Evolutionary conservation across 2,797 vertebrate species (phyloP), one percentile per base, ranked within the genome.

Genomic region (Neoniphon sammara): DNA sequence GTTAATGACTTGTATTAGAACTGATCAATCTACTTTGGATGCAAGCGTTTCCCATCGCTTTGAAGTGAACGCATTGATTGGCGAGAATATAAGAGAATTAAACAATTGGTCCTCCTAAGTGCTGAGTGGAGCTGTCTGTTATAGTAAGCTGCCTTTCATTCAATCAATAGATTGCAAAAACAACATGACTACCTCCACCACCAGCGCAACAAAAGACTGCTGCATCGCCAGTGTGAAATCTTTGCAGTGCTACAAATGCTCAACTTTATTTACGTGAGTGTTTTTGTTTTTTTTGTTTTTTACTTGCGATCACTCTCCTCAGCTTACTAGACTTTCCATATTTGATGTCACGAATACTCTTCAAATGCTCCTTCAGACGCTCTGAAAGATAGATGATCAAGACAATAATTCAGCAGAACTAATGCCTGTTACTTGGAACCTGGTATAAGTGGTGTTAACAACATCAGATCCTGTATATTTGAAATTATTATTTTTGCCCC

Each of bases 1-100:
- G 91, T 91, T 94, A 93, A 94, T 93, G 91, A 93, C 89, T 90
- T 88, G 92, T 86, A 92, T 93, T 93, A 93, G 88, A 93, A 83
- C 76, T 93, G 91, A 94, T 94, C 93, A 92, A 95, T 94, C 82
- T 77, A 65, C 90, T 89, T 77, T 88, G 90, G 86, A 92, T 87
- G 81, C 85, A 59, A 75, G 89, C 62, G 34, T 88, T 93, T 92
- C 89, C 87, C 89, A 88, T 86, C 77, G 77, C 93, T 94, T 94
- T 94, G 92, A 94, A 93, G 92, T 89, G 60, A 81, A 84, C 4
- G 23, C 88, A 92, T 94, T 83, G 91, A 94, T 94, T 82, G 65
- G 85, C 44, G 87, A 76, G 90, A 93, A 94, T 91, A 91, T 87
- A 90, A 86, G 81, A 83, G 92, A 90, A 90, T 91, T 88, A 90